Evolutionary conservation across 2,797 vertebrate species (phyloP).

Genomic region (Anguilla megastoma): DNA sequence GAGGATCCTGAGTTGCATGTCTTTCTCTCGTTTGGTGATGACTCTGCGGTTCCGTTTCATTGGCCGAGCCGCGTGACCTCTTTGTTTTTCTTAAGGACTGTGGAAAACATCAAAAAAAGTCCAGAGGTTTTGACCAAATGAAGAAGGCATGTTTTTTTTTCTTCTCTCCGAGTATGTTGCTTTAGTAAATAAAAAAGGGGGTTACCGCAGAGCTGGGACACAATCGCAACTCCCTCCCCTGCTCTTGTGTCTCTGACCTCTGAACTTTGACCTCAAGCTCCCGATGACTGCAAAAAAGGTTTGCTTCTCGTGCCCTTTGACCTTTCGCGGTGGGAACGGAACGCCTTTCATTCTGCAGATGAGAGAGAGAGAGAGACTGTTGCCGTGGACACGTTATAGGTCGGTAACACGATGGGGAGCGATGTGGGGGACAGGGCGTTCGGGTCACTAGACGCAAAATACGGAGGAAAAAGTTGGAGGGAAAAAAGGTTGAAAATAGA

Average conservation of each 20-base stretch:
- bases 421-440: constrained; percentile 52
- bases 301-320: constrained; percentile 39
- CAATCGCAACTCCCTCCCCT: constrained; percentile 34
- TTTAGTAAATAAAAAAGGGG: constrained; percentile 52
- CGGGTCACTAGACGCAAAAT: constrained; percentile 26
- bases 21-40: constrained; percentile 52
- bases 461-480: constrained; percentile 29
- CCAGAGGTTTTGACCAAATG: constrained; percentile 40
- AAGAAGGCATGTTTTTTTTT: constrained; percentile 24
- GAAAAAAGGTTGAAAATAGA: constrained; percentile 39
- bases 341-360: constrained; percentile 44
- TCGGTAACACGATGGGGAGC: constrained; percentile 16
- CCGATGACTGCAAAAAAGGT: constrained; percentile 2
- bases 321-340: constrained; percentile 39
- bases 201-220: constrained; percentile 10
- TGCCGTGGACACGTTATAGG: constrained; percentile 26
- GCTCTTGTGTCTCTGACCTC: constrained; percentile 9
- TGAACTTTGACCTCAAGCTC: constrained; percentile 29
- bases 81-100: constrained; percentile 55
- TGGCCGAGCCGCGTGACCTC: constrained; percentile 60
- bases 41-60: constrained; percentile 74
- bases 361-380: constrained; percentile 46
- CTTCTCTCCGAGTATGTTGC: constrained; percentile 45
- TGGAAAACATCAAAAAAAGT: constrained; percentile 58
- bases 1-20: constrained; percentile 75